These are phyloP conservation scores for Proteles cristata DNA, from an alignment of 2,113 vertebrate genomes.

Conservation along the genomic window DNA sequence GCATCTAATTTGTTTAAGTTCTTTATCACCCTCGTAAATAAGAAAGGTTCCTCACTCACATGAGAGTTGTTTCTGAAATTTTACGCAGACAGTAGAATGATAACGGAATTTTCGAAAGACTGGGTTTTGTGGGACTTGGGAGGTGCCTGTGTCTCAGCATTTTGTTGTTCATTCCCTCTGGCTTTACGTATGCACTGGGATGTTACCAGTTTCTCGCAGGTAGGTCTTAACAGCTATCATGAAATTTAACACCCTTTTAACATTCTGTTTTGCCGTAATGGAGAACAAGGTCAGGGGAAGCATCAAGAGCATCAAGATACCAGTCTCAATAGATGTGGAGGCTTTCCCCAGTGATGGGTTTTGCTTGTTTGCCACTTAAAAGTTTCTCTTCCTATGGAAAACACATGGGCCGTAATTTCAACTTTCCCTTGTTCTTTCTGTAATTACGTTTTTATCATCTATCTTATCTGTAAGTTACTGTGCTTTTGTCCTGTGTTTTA, in stretches of 20 bases:
- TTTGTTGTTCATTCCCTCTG: background rate
- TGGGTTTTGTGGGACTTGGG: background rate
- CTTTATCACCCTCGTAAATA: background rate
- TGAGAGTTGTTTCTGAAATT: conserved; percentile 23
- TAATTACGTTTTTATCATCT: conserved; percentile 24
- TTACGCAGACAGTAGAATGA: background rate
- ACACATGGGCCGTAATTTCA: background rate
- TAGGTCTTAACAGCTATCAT: conserved; percentile 2
- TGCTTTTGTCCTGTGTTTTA: conserved; percentile 40
- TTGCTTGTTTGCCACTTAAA: background rate
- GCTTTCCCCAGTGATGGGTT: background rate
- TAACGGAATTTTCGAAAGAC: background rate
- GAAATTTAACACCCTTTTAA: conserved; percentile 28
- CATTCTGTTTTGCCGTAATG: background rate
- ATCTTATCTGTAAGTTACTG: background rate
- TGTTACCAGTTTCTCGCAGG: background rate
- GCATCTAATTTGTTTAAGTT: background rate
- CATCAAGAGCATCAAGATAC: background rate
- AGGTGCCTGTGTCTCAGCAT: background rate
- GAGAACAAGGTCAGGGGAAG: background rate
- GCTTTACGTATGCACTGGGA: background rate
- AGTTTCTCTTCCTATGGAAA: background rate
- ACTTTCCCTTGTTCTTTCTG: conserved; percentile 22
- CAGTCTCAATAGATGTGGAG: background rate
- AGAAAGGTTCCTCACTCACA: background rate